Evolutionary conservation across 2,888 invertebrate species (phyloP), one percentile per base, ranked within the genome.

Genomic region (Dicycla oo): DNA sequence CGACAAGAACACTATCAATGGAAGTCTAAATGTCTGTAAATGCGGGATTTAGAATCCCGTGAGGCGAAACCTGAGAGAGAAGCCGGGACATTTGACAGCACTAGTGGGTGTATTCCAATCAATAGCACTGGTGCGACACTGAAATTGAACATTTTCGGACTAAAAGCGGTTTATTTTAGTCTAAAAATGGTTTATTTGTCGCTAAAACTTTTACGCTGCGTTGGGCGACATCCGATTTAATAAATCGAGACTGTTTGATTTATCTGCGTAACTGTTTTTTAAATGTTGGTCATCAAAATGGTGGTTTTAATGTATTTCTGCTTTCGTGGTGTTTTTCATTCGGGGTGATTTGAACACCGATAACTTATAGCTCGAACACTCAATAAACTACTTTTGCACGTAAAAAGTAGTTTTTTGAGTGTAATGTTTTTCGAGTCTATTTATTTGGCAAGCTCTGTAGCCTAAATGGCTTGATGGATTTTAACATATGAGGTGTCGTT

Each of bases 161-260:
- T 56, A 54, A 69, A 75, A 81, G 40, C 18, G 13, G 38, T 78
- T 78, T 79, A 71, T 86, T 87, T 82, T 76, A 62, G 56, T 73
- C 71, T 66, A 58, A 20, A 76, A 75, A 86, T 63, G 72, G 73
- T 86, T 79, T 82, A 81, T 84, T 82, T 82, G 61, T 69, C 54
- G 56, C 69, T 71, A 70, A 81, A 85, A 81, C 73, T 80, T 81
- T 79, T 78, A 78, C 75, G 67, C 81, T 68, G 69, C 69, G 74
- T 76, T 64, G 60, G 64, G 53, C 69, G 57, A 69, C 73, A 72
- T 73, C 53, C 69, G 68, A 71, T 86, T 85, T 80, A 81, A 69
- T 81, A 82, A 85, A 86, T 83, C 77, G 70, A 69, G 66, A 61
- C 58, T 58, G 38, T 78, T 72, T 84, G 86, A 84, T 84, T 79